Evolutionary conservation across 1,140 invertebrate species (phyloP), one percentile per base, ranked within the genome.

Genomic region (Manduca sexta): DNA sequence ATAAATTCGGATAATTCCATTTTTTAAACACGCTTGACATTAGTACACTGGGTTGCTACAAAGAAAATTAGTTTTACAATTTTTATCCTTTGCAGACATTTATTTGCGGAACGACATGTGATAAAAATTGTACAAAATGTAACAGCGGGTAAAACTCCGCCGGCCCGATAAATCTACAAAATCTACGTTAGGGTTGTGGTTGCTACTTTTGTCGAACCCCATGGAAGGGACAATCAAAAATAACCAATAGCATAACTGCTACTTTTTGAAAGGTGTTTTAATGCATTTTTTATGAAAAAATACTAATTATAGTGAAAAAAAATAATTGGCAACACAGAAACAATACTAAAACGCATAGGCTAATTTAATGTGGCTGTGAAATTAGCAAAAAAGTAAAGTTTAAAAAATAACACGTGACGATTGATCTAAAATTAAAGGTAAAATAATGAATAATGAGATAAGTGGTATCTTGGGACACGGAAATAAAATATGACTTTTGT

Each of bases 341-440:
- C 79, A 83, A 80, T 83, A 84, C 79, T 84, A 75, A 64, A 80
- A 81, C 65, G 81, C 81, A 85, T 85, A 85, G 82, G 82, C 82
- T 85, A 85, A 85, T 83, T 82, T 67, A 70, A 73, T 80, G 77
- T 70, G 82, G 82, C 82, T 85, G 82, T 85, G 82, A 85, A 77
- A 82, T 85, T 83, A 83, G 79, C 79, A 81, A 83, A 80, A 82
- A 35, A 35, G 79, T 75, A 84, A 82, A 74, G 67, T 74, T 26
- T 26, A 26, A 26, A 68, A 73, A 74, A 13, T 8, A 69, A 74
- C 76, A 80, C 71, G 76, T 76, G 78, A 73, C 72, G 75, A 72
- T 79, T 72, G 73, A 74, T 70, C 70, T 35, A 14, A 35, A 35
- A 35, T 35, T 13, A 35, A 35, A 13, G 5, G 3, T 13, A 13